These are phyloP conservation scores for Hyaena hyaena DNA, from an alignment of 2,113 vertebrate genomes.

Conservation along the genomic window DNA sequence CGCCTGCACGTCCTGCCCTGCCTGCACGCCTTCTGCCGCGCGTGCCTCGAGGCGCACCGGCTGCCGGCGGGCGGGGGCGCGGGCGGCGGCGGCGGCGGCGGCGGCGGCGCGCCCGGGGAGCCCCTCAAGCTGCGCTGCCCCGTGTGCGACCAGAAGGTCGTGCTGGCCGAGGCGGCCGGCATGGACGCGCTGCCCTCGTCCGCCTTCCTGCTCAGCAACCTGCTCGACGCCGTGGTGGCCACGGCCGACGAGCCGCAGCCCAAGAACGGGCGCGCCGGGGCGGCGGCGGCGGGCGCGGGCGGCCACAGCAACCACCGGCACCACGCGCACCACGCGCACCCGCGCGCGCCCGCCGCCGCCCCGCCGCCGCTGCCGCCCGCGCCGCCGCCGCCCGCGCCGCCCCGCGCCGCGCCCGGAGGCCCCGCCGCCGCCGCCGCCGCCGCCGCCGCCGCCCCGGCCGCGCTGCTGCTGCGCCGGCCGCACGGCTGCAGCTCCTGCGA, in stretches of 20 bases:
- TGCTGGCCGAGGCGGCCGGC: conserved; percentile 92
- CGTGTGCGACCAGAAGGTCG: conserved; percentile 94
- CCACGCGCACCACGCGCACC: conserved; percentile 70
- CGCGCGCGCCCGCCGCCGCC: conserved; percentile 40
- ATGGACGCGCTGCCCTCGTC: conserved; percentile 95
- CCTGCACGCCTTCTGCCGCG: conserved; percentile 95
- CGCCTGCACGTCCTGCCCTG: conserved; percentile 95
- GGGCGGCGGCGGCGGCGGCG: conserved; percentile 50
- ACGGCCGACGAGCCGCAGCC: conserved; percentile 83
- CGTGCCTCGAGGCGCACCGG: conserved; percentile 94
- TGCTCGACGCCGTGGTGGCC: conserved; percentile 94
- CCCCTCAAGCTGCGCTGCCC: conserved; percentile 94
- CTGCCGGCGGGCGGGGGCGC: conserved; percentile 79
- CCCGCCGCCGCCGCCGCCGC: conserved; percentile 78
- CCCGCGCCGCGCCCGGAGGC: conserved; percentile 58
- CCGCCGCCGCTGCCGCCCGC: conserved; percentile 54
- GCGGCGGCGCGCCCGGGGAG: conserved; percentile 82
- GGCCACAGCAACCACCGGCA: conserved; percentile 76
- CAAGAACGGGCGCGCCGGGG: conserved; percentile 83
- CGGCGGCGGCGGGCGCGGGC: conserved; percentile 77
- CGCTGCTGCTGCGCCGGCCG: conserved; percentile 85
- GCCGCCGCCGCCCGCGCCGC: conserved; percentile 48
- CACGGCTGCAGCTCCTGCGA: conserved; percentile 93
- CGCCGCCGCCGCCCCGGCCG: conserved; percentile 75
- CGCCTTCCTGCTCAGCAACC: conserved; percentile 95